A percentile compares a stretch with the other conserved stretches of the same genome.
Conservation (phyloP, 2,888 invertebrate genomes). For the Dinocampus coccinellae region DNA sequence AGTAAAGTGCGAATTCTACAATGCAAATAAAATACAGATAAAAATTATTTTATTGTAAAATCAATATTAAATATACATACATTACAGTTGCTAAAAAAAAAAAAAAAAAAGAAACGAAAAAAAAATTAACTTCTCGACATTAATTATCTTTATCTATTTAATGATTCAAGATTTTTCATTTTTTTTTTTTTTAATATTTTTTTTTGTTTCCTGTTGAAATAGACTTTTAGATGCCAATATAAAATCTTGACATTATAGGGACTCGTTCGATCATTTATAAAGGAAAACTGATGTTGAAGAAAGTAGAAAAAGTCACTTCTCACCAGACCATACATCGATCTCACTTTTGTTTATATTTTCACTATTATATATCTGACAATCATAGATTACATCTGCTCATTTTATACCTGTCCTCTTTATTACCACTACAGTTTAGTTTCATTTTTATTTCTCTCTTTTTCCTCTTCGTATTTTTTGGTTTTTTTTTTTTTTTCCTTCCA, state of each 20-base stretch:
- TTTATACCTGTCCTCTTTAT: not conserved
- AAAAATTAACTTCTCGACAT: too few species aligned
- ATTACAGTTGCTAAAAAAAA: too few species aligned
- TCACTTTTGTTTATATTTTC: not conserved
- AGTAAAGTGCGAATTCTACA: not conserved
- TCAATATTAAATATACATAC: not conserved
- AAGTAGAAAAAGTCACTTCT: not conserved
- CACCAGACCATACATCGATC: not conserved
- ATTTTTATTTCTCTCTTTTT: too few species aligned
- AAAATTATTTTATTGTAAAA: not conserved
- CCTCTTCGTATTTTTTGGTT: too few species aligned
- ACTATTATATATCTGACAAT: not conserved
- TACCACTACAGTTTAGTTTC: too few species aligned
- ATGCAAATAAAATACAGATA: not conserved
- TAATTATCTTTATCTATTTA: too few species aligned
- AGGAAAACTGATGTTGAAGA: not conserved
- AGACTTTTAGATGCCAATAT: not conserved
- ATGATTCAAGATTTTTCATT: not conserved
- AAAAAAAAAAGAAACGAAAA: too few species aligned
- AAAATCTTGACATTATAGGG: not conserved
- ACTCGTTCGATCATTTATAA: not conserved
- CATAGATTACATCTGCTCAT: slow-evolving; percentile 9
- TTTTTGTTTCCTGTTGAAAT: not conserved
- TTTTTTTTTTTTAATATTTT: not conserved
- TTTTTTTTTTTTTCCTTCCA: slow-evolving; percentile 18